phyloP scores from a whole-genome alignment of 2,113 vertebrate genomes.

The Cryptomyrus ogoouensis region DNA sequence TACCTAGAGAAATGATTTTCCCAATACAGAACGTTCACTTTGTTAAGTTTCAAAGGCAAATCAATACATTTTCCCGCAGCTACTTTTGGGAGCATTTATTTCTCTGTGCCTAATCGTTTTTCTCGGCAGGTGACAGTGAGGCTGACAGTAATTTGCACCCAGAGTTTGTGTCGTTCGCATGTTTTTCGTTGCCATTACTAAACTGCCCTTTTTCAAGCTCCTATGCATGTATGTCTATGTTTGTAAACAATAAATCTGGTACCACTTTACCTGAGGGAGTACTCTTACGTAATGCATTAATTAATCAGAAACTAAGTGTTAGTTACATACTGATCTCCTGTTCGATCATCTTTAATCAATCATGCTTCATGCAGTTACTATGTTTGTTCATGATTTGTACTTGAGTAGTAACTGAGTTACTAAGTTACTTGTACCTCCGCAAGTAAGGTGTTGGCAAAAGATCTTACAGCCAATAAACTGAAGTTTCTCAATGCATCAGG shows the following conservation, averaged over 20 bases:
- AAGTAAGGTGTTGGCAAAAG: neutral
- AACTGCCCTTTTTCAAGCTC: neutral
- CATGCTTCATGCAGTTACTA: neutral
- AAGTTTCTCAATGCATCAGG: constrained; percentile 25
- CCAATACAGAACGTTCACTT: neutral
- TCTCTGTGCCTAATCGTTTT: neutral
- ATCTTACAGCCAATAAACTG: neutral
- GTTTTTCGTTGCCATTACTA: neutral
- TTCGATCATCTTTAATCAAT: neutral
- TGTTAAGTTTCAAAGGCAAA: neutral
- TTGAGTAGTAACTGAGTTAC: neutral
- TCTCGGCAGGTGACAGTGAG: neutral
- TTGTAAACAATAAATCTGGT: neutral
- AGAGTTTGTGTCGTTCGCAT: neutral
- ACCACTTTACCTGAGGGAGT: neutral
- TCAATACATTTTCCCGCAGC: neutral
- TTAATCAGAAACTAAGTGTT: neutral
- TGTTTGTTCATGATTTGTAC: neutral
- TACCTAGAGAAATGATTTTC: neutral
- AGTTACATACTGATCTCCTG: neutral
- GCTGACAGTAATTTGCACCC: neutral
- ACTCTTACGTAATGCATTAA: neutral
- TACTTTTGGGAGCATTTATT: neutral
- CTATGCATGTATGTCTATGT: neutral
- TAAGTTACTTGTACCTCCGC: neutral